Base-by-base conservation (phyloP, 2,113 vertebrate species). In the Indicator indicator region DNA sequence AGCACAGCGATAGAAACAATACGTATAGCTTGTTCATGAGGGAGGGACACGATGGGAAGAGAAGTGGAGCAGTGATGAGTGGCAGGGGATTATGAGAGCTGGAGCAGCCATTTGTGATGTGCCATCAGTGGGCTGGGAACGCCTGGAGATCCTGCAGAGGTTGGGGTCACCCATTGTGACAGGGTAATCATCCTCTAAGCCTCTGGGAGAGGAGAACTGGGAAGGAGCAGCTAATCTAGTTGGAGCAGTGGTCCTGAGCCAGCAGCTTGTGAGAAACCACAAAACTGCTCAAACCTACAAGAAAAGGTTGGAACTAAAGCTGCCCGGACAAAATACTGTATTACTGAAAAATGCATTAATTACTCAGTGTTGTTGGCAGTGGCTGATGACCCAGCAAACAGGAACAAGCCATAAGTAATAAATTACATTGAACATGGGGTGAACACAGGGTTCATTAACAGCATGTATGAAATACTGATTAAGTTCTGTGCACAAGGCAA, bases 1-100 rank as follows among this genome's bases (percentile, higher is more conserved):
- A 32, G 27, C 38, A 21, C 16, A 38, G 5, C 0, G 1, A 10
- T 40, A 33, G 30, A 65, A 89, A 17, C 9, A n/a, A 1, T 12
- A 15, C 2, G 8, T 21, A 30, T 17, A 42, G 23, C 83, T 83
- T 81, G 19, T 23, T 81, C 7, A 4, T 11, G 42, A 59, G 56
- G 48, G 26, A 27, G 3, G 14, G 59, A 18, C 1, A 2, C 21
- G 44, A 46, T 26, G 24, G 23, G 24, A 40, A 8, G 59, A 81
- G 69, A 46, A 77, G 55, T 46, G 52, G 36, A 72, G 58, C 69
- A 42, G 24, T 56, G 56, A 68, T 67, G 80, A 72, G 52, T 64
- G 79, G 17, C 38, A 32, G 60, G 33, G 38, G 20, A 63, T 75
- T 32, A 30, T 11, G 28, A 64, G 71, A 72, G 59, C 33, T 54